Conservation (phyloP, 2,797 vertebrate genomes). For the Acanthiza pusilla region DNA sequence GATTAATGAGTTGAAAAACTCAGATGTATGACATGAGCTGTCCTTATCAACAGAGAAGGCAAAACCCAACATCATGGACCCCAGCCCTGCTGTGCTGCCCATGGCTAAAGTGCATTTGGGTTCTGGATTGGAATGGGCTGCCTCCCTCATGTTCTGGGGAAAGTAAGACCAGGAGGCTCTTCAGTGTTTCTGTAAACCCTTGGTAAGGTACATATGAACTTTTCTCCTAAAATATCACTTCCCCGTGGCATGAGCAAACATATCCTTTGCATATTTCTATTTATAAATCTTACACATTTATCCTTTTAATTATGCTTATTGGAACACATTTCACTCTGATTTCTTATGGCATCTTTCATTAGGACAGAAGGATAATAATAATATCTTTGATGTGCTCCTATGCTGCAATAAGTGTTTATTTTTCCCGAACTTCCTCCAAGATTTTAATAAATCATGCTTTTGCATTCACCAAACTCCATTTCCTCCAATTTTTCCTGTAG, state of each 20-base stretch:
- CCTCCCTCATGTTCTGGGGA: background rate
- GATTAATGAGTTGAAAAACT: background rate
- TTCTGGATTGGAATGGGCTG: background rate
- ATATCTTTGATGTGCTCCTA: background rate
- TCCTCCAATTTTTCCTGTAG: background rate
- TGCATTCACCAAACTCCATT: background rate
- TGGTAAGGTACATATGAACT: background rate
- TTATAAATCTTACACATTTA: background rate
- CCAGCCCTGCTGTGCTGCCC: background rate
- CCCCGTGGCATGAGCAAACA: background rate
- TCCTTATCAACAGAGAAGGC: background rate
- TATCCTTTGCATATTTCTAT: background rate
- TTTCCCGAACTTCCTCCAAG: background rate
- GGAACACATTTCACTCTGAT: background rate
- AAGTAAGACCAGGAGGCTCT: background rate
- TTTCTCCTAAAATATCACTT: background rate
- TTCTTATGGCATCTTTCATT: background rate
- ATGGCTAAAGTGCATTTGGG: background rate
- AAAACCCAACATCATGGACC: rapidly evolving
- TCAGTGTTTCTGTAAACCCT: background rate
- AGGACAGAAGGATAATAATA: background rate
- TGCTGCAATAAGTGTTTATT: background rate
- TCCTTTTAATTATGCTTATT: background rate
- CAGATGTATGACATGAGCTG: background rate
- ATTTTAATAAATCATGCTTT: background rate